Evolutionary conservation across 2,113 vertebrate genomes (phyloP).

Genomic region (Atrichornis clamosus): DNA sequence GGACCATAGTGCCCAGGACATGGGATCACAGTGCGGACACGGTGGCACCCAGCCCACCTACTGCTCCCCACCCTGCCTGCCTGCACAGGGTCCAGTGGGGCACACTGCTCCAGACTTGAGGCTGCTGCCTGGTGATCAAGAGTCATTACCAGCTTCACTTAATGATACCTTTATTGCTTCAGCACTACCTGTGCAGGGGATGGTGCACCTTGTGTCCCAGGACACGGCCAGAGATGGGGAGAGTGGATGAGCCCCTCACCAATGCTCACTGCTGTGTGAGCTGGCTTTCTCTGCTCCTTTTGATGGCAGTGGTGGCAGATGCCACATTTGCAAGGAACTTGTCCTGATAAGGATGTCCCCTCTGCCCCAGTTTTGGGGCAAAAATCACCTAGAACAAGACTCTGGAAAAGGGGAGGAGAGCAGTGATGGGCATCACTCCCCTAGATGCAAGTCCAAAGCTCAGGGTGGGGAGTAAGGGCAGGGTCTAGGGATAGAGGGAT

Average conservation of each 20-base stretch:
- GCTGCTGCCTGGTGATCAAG: background rate
- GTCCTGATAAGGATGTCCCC: accelerated
- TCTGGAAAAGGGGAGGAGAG: background rate
- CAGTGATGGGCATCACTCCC: too few relatives aligned
- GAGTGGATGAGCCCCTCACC: accelerated
- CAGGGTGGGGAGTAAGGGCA: accelerated
- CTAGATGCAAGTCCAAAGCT: background rate
- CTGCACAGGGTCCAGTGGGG: background rate
- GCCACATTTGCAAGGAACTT: background rate
- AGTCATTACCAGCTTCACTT: background rate
- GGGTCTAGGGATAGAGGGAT: background rate
- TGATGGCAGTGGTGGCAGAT: background rate
- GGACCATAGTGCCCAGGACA: background rate
- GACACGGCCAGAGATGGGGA: too few relatives aligned
- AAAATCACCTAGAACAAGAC: background rate
- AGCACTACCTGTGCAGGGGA: background rate
- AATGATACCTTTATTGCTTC: background rate
- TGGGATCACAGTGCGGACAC: accelerated
- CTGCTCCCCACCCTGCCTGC: background rate
- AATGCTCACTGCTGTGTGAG: accelerated
- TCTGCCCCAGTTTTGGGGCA: background rate
- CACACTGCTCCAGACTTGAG: accelerated
- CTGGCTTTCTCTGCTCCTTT: background rate
- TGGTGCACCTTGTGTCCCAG: accelerated
- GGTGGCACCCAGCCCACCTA: background rate